These are phyloP conservation scores for Myiotriccus ornatus DNA, from an alignment of 2,797 vertebrate genomes.

Conservation along the genomic window DNA sequence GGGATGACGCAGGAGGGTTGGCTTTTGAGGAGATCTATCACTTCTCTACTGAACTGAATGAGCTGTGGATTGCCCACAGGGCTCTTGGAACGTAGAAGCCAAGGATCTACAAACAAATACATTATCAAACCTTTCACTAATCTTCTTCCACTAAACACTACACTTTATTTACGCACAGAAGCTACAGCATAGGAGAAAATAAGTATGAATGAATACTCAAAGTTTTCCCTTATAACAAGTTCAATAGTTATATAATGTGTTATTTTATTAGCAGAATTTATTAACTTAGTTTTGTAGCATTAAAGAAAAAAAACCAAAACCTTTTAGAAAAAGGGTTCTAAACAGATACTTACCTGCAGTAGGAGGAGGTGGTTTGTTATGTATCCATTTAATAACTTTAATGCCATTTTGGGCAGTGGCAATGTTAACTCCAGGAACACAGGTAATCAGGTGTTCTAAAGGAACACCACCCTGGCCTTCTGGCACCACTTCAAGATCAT, in stretches of 20 bases:
- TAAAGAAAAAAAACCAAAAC: not conserved
- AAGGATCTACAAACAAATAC: constrained; percentile 79
- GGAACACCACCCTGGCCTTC: constrained; percentile 87
- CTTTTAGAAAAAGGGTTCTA: not conserved
- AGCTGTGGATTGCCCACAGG: constrained; percentile 96
- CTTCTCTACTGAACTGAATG: constrained; percentile 96
- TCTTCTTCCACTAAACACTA: not conserved
- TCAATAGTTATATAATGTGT: not conserved
- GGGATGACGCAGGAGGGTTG: constrained; percentile 90
- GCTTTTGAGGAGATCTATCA: constrained; percentile 92
- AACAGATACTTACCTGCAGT: constrained; percentile 79
- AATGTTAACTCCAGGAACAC: constrained; percentile 91
- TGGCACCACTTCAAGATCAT: constrained; percentile 78
- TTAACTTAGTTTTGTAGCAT: not conserved
- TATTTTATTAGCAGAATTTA: not conserved
- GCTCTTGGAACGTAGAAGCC: constrained; percentile 94
- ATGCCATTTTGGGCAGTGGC: constrained; percentile 93
- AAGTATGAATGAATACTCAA: not conserved
- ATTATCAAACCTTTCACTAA: not conserved
- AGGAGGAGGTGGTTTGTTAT: constrained; percentile 91
- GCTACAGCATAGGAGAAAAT: not conserved
- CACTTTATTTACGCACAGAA: not conserved
- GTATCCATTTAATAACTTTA: constrained; percentile 97
- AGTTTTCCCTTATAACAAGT: not conserved
- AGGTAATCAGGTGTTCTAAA: constrained; percentile 95